These are phyloP conservation scores for Drosophila setosimentum DNA, from an alignment of 2,888 invertebrate genomes.

Conservation along the genomic window DNA sequence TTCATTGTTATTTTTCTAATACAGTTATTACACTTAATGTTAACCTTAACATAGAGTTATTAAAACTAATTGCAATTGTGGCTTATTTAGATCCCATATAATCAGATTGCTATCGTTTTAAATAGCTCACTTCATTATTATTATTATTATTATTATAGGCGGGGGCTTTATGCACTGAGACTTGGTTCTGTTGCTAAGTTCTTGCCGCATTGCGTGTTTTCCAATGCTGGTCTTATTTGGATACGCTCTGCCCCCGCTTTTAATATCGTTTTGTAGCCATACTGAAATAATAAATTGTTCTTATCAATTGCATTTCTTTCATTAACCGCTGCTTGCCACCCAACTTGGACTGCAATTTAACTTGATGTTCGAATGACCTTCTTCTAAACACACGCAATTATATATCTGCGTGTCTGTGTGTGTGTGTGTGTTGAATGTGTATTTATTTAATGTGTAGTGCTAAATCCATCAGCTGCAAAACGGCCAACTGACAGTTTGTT, in stretches of 20 bases:
- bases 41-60: background rate
- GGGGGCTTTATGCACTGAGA: background rate
- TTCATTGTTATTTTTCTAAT: background rate
- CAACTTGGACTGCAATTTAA: background rate
- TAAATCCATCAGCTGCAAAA: constrained; percentile 73
- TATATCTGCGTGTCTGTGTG: constrained; percentile 1
- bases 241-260: background rate
- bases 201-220: background rate
- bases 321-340: background rate
- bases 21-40: background rate
- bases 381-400: constrained; percentile 30
- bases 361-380: constrained; percentile 47
- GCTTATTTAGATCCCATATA: background rate
- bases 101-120: background rate
- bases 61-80: background rate
- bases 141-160: too few species aligned
- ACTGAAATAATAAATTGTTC: background rate
- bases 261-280: background rate
- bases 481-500: constrained; percentile 73
- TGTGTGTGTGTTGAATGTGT: constrained; percentile 6
- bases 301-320: background rate
- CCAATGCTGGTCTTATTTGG: background rate
- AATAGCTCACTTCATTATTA: background rate
- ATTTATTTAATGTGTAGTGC: constrained; percentile 48
- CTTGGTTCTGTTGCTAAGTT: background rate